Evolutionary conservation across 2,113 vertebrate species (phyloP).

Genomic region (Capreolus pygargus): DNA sequence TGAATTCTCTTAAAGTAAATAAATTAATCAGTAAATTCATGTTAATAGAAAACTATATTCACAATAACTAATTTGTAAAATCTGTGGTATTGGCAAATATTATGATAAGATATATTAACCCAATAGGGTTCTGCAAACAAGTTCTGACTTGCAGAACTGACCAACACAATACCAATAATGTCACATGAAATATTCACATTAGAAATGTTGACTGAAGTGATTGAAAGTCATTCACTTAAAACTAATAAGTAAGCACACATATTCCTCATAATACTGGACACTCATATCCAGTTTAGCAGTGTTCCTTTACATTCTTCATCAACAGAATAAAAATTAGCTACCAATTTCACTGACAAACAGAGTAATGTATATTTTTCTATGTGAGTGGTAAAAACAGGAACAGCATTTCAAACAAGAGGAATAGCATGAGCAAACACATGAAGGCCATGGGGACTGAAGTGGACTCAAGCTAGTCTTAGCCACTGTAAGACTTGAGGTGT

Average conservation of each 20-base stretch:
- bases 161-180: conserved; percentile 64
- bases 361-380: background rate
- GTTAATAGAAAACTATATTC: conserved; percentile 72
- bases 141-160: conserved; percentile 77
- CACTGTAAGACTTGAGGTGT: background rate
- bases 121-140: conserved; percentile 77
- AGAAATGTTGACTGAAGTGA: conserved; percentile 71
- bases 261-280: conserved; percentile 38
- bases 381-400: background rate
- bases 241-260: conserved; percentile 81
- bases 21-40: conserved; percentile 71
- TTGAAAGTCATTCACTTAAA: conserved; percentile 80
- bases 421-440: conserved; percentile 1
- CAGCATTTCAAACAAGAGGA: conserved; percentile 38
- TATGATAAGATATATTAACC: conserved; percentile 72
- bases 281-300: conserved; percentile 32
- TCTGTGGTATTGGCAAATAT: conserved; percentile 71
- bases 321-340: conserved; percentile 53
- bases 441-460: background rate
- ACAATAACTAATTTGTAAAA: conserved; percentile 74
- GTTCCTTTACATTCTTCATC: conserved; percentile 48
- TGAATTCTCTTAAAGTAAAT: conserved; percentile 66
- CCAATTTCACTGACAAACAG: conserved; percentile 51
- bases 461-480: background rate
- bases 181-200: conserved; percentile 73